These are phyloP conservation scores for Todiramphus chloris DNA, from an alignment of 2,113 vertebrate genomes.

Conservation along the genomic window DNA sequence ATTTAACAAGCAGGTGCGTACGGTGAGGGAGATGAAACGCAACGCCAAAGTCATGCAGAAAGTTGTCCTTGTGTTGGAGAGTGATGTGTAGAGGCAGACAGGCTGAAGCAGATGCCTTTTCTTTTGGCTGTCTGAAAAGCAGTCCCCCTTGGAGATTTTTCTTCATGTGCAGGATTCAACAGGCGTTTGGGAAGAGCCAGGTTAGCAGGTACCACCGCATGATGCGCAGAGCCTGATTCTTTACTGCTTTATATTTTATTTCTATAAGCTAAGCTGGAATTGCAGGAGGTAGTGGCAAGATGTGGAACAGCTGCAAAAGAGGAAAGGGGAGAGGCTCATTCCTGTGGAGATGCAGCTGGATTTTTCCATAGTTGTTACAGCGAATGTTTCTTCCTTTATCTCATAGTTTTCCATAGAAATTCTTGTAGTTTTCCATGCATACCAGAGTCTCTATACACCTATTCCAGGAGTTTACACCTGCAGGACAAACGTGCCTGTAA, in stretches of 20 bases:
- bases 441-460: not conserved
- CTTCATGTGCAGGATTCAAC: rapidly evolving
- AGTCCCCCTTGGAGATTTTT: not conserved
- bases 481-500: not conserved
- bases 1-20: not conserved
- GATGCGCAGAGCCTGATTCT: not conserved
- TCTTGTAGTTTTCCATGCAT: not conserved
- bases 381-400: not conserved
- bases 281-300: not conserved
- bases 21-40: not conserved
- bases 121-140: not conserved
- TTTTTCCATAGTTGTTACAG: not conserved
- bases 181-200: not conserved
- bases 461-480: not conserved
- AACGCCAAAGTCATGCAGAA: not conserved
- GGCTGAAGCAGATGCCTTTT: not conserved
- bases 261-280: not conserved
- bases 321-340: not conserved
- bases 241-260: not conserved
- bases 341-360: not conserved
- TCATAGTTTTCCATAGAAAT: not conserved
- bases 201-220: not conserved
- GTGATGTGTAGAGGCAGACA: not conserved
- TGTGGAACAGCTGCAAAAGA: not conserved
- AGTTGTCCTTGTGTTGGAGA: not conserved